Evolutionary conservation across 2,888 invertebrate genomes (phyloP).

Genomic region (Papilio protenor): DNA sequence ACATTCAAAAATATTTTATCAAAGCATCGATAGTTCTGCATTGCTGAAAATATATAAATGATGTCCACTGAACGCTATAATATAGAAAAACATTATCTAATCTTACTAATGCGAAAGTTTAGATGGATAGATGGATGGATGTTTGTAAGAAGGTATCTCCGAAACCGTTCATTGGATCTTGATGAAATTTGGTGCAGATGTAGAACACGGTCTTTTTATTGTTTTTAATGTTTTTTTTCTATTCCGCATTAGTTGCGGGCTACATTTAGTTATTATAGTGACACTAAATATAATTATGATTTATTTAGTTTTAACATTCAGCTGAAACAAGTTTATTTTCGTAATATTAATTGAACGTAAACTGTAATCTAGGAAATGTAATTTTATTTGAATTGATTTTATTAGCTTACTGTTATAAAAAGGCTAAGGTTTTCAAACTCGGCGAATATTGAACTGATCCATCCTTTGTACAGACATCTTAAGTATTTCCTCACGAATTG

Average conservation of each 20-base stretch:
- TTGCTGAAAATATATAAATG: constrained; percentile 8
- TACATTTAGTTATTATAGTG: too few species aligned
- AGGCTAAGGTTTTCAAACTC: not conserved
- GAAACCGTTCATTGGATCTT: too few species aligned
- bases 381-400: not conserved
- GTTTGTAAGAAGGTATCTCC: not conserved
- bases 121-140: not conserved
- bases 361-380: too few species aligned
- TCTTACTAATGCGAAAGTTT: not conserved
- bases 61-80: constrained; percentile 11
- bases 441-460: not conserved
- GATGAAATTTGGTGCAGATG: too few species aligned
- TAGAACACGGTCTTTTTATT: too few species aligned
- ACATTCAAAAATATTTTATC: constrained; percentile 27
- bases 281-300: too few species aligned
- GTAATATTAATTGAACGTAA: too few species aligned
- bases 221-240: too few species aligned
- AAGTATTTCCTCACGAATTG: not conserved
- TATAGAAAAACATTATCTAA: not conserved
- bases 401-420: not conserved
- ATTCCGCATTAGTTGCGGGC: too few species aligned
- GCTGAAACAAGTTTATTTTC: too few species aligned
- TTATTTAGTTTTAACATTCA: too few species aligned
- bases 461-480: not conserved
- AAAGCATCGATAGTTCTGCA: not conserved